Percentiles rank a stretch among this genome's conserved stretches.
Conservation (phyloP, 2,113 vertebrate genomes). For the Hymenochirus boettgeri region DNA sequence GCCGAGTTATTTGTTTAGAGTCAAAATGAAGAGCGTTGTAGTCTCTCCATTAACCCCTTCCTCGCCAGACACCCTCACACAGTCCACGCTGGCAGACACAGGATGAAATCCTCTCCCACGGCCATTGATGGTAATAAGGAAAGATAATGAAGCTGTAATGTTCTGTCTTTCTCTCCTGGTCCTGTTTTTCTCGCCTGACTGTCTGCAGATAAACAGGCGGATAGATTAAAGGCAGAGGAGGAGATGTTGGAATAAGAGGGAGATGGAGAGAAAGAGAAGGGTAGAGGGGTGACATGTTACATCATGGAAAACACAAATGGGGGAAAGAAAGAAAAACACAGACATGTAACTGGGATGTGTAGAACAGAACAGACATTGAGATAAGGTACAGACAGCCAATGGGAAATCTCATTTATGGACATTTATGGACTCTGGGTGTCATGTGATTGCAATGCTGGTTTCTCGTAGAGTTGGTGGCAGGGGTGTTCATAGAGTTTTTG, state of each 20-base stretch:
- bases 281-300: background rate
- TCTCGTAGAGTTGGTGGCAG: too few relatives aligned
- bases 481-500: too few relatives aligned
- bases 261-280: background rate
- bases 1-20: background rate
- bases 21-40: background rate
- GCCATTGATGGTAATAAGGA: slow-evolving; percentile 17
- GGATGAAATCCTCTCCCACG: slow-evolving; percentile 6
- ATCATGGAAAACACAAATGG: too few relatives aligned
- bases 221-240: slow-evolving; percentile 29
- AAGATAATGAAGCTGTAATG: slow-evolving; percentile 33
- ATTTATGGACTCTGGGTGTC: too few relatives aligned
- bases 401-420: too few relatives aligned
- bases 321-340: too few relatives aligned
- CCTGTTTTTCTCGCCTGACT: slow-evolving; percentile 5
- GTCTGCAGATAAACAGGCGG: slow-evolving; percentile 28
- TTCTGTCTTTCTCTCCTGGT: background rate
- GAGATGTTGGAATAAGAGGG: slow-evolving; percentile 5
- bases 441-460: too few relatives aligned
- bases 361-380: too few relatives aligned
- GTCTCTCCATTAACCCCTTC: background rate
- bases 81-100: background rate
- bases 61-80: background rate
- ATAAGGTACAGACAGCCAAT: too few relatives aligned
- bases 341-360: too few relatives aligned